Evolutionary conservation across 1,140 invertebrate species (phyloP).

Genomic region (Penaeus vannamei): DNA sequence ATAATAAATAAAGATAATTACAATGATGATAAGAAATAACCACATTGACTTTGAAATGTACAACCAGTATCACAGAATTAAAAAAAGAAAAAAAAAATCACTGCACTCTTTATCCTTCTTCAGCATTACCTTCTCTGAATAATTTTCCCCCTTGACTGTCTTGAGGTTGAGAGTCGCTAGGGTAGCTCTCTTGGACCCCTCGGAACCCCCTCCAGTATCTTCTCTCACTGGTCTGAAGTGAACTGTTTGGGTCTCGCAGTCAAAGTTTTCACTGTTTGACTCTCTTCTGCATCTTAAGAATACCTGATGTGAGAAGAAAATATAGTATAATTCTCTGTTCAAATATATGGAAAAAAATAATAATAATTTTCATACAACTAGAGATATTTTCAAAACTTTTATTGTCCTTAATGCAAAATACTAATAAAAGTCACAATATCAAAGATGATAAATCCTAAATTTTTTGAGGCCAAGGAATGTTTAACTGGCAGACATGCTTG

Average conservation of each 20-base stretch:
- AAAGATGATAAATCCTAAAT: too few relatives aligned
- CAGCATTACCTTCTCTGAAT: constrained; percentile 7
- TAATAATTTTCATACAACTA: not conserved
- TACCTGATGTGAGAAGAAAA: not conserved
- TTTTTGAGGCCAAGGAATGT: too few relatives aligned
- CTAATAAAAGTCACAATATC: too few relatives aligned
- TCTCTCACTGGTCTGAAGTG: not conserved
- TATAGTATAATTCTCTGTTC: too few relatives aligned
- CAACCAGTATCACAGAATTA: not conserved
- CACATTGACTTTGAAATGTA: not conserved
- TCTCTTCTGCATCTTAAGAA: constrained; percentile 28
- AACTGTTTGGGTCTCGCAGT: constrained; percentile 38
- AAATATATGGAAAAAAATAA: not conserved
- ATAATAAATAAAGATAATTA: too few relatives aligned
- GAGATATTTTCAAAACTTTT: too few relatives aligned
- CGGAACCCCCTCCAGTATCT: not conserved
- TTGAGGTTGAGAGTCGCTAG: not conserved
- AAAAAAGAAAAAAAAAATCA: not conserved
- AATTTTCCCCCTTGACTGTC: constrained; percentile 27
- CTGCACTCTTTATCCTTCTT: not conserved
- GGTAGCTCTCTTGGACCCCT: not conserved
- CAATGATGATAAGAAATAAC: too few relatives aligned
- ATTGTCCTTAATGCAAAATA: too few relatives aligned
- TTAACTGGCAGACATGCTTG: too few relatives aligned
- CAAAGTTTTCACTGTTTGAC: constrained; percentile 14